A percentile compares a stretch with the other conserved stretches of the same genome.
phyloP scores from a whole-genome alignment of 2,797 vertebrate species.

The Ctenosaura bakeri region DNA sequence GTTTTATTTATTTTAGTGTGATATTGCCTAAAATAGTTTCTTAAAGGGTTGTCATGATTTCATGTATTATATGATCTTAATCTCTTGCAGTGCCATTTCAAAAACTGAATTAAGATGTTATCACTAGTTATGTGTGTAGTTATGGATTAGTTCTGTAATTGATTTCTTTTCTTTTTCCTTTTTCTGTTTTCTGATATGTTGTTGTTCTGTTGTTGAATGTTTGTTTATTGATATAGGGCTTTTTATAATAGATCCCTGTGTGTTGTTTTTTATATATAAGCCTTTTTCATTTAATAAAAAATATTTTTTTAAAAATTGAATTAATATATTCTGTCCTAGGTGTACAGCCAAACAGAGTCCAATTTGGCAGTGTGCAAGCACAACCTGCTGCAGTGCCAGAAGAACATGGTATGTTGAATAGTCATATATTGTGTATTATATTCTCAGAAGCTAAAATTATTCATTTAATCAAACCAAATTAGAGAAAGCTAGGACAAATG shows the following conservation, averaged over 20 bases:
- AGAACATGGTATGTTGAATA: constrained; percentile 80
- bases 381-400: constrained; percentile 74
- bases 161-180: no score
- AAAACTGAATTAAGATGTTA: constrained; percentile 71
- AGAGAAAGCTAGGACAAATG: not conserved
- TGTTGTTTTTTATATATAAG: no score
- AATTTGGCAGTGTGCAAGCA: constrained; percentile 74
- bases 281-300: no score
- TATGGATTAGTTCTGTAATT: no score
- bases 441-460: not conserved
- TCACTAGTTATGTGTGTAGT: not conserved
- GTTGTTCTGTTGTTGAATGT: no score
- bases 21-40: not conserved
- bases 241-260: no score
- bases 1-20: not conserved
- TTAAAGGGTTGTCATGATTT: not conserved
- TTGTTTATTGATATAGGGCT: no score
- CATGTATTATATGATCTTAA: not conserved
- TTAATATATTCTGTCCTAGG: constrained; percentile 75
- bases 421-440: not conserved
- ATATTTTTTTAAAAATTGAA: constrained; percentile 64
- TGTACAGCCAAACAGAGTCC: constrained; percentile 75
- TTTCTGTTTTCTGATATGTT: no score
- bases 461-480: not conserved
- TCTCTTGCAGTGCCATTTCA: constrained; percentile 1